Evolutionary conservation across 2,113 vertebrate genomes (phyloP), one percentile per base, ranked within the genome.

Genomic region (Platycercus adscitus): DNA sequence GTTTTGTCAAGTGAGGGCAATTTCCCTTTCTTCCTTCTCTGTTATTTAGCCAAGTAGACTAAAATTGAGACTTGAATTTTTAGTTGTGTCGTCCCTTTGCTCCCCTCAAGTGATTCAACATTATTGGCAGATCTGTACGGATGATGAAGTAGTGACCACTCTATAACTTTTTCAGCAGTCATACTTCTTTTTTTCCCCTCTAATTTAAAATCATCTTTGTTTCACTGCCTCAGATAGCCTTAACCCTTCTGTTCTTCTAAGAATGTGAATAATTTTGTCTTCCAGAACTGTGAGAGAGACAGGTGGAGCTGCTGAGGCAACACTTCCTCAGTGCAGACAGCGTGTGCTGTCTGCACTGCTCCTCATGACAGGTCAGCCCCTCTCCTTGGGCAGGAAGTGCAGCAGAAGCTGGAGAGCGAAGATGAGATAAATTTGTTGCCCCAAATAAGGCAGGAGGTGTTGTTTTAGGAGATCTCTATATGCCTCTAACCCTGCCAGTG

Each of bases 291-390:
- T 63, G 52, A 78, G 56, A 88, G 63, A 16, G 41, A 37, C 41
- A 95, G 87, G 89, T 89, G 85, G 79, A 86, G 68, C 50, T 95
- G 89, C 90, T 81, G 55, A 86, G 64, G 88, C 86, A 61, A 26
- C 79, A 80, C 25, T 94, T 81, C 61, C 29, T 75, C 4, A 0
- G 19, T 69, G 70, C 41, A 83, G 41, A 8, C 37, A 61, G 19
- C 4, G 1, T 31, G 15, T 2, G 7, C 78, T 72, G 28, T 56
- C 84, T 86, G 39, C 0, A 0, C 63, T 64, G 55, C 80, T 79
- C 49, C 56, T 82, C 3, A 0, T 60, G 47, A 20, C 66, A 13
- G 43, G 35, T 47, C 1, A 0, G 39, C 66, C 66, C 28, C 15
- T 71, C 52, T 81, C n/a, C 41, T 88, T 0, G 0, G 41, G 49